Evolutionary conservation across 2,888 invertebrate genomes (phyloP), one percentile per base, ranked within the genome.

Genomic region (Diaphora mendica): DNA sequence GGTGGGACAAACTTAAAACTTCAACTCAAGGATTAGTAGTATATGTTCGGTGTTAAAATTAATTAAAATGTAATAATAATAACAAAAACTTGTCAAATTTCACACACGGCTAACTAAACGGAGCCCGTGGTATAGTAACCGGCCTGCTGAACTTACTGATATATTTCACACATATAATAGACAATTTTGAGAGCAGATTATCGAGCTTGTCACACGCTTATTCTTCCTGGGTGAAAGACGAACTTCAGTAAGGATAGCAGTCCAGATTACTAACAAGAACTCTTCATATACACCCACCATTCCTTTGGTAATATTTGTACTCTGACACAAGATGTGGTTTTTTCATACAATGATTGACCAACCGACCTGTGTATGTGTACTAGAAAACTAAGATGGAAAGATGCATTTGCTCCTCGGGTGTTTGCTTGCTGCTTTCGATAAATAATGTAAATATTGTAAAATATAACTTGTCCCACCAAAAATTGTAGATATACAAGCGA

Each of bases 391-490:
- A 64, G 35, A 23, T 64, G 35, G 20, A 30, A 30, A 15, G 17
- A 26, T 59, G 26, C 26, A 26, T 59, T 59, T 30, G 39, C 65
- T 64, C 55, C 75, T 84, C 81, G 80, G 82, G 83, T 75, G 62
- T 71, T 70, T 73, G 65, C 68, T 68, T 42, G 70, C 70, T 79
- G 70, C 66, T 77, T 70, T 68, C 78, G 81, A 81, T 79, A 80
- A 76, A 68, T 70, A 71, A 66, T 75, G 75, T 75, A 68, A 69
- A 79, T 77, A 79, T 77, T 83, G 78, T 84, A 84, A 85, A 84
- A 86, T 93, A 92, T 91, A 86, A 89, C 64, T 91, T 91, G 92
- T 93, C 93, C 93, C 94, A 93, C 94, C 93, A 88, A 90, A 89
- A 70, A 62, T 35, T 84, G 82, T 84, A 83, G 77, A 80, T 86